Base-by-base conservation (phyloP, 2,113 vertebrate genomes). In the Notarius quadriscutis region DNA sequence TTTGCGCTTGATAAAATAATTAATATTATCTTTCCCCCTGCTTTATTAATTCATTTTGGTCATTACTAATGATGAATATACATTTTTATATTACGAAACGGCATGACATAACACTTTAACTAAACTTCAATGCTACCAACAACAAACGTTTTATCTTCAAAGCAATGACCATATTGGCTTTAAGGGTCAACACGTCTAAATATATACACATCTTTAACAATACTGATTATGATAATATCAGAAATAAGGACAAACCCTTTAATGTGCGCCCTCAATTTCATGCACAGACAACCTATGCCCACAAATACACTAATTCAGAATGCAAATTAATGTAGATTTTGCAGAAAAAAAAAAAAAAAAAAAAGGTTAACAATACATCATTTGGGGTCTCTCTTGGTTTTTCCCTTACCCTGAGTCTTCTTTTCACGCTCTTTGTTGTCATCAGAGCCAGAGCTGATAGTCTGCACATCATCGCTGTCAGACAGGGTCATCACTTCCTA, bases 401-500 rank as follows among this genome's bases (percentile, higher is more conserved):
- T 8, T 48, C 1, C 20, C 22, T 83, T 65, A 94, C 93, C 92
- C 55, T 86, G 84, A 2, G 82, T 71, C 15, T 84, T 88, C 69
- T 93, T 95, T 86, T 96, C 97, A 91, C 94, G 96, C 86, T 97
- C 97, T 5, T 97, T 97, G 77, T 95, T 96, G 82, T 96, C 96
- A 1, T 98, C 97, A 0, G 98, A 99, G 57, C 98, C 98, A 0
- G 98, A 99, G 85, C 97, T 99, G 88, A 99, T 99, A 89, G 98
- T 99, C 92, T 99, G 98, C 92, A 99, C 96, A 84, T 99, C 98
- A 0, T 99, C 98, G 2, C 98, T 99, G 94, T 99, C 97, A 0
- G 97, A 98, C 15, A 99, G 92, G 0, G 96, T 98, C 94, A 99
- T 95, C 89, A 99, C 96, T 0, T 99, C 97, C 96, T 97, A 88